Evolutionary conservation across 2,113 vertebrate genomes (phyloP).

Genomic region (Clarias macrocephalus): DNA sequence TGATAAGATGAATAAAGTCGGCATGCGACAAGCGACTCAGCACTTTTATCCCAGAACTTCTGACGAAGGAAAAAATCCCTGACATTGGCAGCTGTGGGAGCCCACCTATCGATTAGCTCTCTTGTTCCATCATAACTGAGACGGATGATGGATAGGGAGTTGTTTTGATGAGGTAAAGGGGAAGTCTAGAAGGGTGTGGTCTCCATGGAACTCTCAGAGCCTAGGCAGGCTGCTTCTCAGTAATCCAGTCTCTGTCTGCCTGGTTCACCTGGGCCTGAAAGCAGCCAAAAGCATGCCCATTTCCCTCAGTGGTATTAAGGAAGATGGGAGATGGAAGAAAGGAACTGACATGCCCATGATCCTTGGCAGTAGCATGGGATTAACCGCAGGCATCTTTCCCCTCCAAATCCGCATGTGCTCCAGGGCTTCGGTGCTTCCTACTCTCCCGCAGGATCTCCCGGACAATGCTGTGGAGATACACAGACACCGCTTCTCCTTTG

Average conservation of each 20-base stretch:
- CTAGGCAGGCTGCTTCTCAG: background rate
- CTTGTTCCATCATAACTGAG: conserved; percentile 57
- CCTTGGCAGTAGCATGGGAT: conserved; percentile 22
- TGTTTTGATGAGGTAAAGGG: conserved; percentile 49
- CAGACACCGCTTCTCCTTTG: conserved; percentile 25
- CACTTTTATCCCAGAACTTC: conserved; percentile 62
- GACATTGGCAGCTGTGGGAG: conserved; percentile 63
- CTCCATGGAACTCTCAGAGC: conserved; percentile 20
- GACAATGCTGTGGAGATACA: conserved; percentile 27
- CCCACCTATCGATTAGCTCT: conserved; percentile 64
- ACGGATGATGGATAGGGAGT: conserved; percentile 50
- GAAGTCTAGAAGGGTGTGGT: conserved; percentile 36
- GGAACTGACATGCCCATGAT: conserved; percentile 18
- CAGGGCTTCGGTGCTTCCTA: conserved; percentile 31
- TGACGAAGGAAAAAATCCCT: conserved; percentile 62
- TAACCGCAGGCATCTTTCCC: conserved; percentile 33
- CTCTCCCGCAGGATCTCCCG: conserved; percentile 44
- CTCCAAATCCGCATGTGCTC: conserved; percentile 37
- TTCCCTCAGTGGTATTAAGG: background rate
- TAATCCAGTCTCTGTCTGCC: background rate
- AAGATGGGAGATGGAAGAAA: background rate
- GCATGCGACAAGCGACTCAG: conserved; percentile 60
- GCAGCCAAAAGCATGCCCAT: background rate
- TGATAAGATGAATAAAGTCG: conserved; percentile 64
- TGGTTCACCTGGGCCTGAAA: background rate